A percentile compares a stretch with the other conserved stretches of the same genome.
Conservation (phyloP, 2,113 vertebrate genomes). For the Vulpes lagopus region DNA sequence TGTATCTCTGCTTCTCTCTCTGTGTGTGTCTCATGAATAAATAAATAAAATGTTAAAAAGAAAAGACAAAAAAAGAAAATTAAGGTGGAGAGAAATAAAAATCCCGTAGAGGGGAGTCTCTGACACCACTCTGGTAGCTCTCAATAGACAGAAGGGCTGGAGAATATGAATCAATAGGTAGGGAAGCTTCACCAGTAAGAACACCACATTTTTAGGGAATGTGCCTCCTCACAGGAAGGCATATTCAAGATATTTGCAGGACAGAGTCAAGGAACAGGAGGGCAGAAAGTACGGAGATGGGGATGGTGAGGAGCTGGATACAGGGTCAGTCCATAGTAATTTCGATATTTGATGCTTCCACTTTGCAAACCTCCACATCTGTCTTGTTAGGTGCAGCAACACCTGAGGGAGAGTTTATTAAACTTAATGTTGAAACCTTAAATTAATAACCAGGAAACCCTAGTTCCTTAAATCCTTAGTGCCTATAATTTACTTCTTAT, state of each 20-base stretch:
- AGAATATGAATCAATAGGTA: not conserved
- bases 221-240: not conserved
- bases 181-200: not conserved
- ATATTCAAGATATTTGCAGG: not conserved
- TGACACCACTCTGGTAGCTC: not conserved
- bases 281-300: not conserved
- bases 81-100: not conserved
- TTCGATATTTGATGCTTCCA: not conserved
- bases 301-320: fast-evolving
- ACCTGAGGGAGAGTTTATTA: not conserved
- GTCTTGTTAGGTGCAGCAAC: not conserved
- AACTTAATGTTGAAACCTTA: not conserved
- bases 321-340: not conserved
- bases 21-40: too few species aligned
- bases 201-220: not conserved
- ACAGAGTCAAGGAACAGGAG: not conserved
- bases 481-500: not conserved
- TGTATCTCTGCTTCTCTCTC: too few species aligned
- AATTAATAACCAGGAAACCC: not conserved
- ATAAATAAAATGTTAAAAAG: too few species aligned
- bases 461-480: not conserved
- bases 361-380: not conserved
- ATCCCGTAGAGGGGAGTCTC: not conserved
- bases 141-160: not conserved
- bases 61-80: not conserved